Percentiles rank a stretch among this genome's conserved stretches.
These are phyloP conservation scores for Drosophila sordidula DNA, from an alignment of 2,888 invertebrate species.

Conservation along the genomic window DNA sequence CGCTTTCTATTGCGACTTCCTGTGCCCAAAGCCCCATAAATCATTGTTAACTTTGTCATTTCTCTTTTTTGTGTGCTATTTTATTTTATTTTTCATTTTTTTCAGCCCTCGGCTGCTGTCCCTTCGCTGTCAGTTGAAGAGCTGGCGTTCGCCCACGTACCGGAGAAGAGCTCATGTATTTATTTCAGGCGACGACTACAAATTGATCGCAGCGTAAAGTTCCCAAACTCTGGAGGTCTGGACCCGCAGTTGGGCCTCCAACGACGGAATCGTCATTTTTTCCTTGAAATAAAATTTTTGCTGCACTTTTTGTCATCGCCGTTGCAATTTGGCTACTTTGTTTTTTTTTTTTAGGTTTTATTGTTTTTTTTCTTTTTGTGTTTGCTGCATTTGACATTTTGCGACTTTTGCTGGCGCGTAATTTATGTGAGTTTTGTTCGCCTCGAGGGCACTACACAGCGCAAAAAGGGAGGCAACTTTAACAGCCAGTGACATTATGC, in stretches of 20 bases:
- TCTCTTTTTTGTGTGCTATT: constrained; percentile 16
- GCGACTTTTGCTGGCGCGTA: constrained; percentile 73
- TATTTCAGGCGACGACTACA: constrained; percentile 62
- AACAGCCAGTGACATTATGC: constrained; percentile 67
- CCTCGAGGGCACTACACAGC: constrained; percentile 35
- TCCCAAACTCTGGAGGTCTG: constrained; percentile 19
- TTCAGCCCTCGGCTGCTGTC: constrained; percentile 56
- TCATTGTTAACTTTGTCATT: constrained; percentile 62
- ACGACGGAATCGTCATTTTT: constrained; percentile 43
- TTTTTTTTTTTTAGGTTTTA: constrained; percentile 21
- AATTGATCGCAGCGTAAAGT: constrained; percentile 68
- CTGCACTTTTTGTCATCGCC: constrained; percentile 33
- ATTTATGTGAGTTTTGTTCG: constrained; percentile 77
- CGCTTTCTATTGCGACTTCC: constrained; percentile 36
- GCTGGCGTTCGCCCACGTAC: constrained; percentile 14
- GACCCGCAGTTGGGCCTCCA: constrained; percentile 13
- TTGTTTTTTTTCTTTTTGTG: constrained; percentile 30
- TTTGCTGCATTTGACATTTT: constrained; percentile 75
- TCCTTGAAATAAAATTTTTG: constrained; percentile 36
- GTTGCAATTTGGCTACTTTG: constrained; percentile 56
- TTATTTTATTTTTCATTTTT: constrained; percentile 21
- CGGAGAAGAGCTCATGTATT: constrained; percentile 18
- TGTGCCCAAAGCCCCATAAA: constrained; percentile 54
- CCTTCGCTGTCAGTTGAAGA: constrained; percentile 67
- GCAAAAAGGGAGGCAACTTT: constrained; percentile 40